Percentiles rank a stretch among this genome's conserved stretches.
phyloP scores from a whole-genome alignment of 2,797 vertebrate genomes.

The Coendou prehensilis region DNA sequence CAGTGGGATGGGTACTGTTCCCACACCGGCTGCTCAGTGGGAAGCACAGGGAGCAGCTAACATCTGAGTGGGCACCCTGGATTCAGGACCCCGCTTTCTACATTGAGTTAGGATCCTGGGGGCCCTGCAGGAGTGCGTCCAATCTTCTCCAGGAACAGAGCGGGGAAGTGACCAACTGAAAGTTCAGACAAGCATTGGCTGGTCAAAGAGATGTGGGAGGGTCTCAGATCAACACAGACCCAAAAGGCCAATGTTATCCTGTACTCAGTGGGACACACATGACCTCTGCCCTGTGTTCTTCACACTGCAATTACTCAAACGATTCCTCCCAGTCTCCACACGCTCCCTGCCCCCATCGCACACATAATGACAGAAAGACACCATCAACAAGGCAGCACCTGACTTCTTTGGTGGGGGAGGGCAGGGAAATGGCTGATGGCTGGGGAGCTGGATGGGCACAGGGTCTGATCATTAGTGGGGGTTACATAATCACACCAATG shows the following conservation, averaged over 20 bases:
- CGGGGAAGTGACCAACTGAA: background rate
- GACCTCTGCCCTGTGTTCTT: conserved; percentile 4
- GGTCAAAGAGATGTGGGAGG: background rate
- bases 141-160: background rate
- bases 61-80: background rate
- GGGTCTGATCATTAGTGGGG: conserved; percentile 42
- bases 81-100: background rate
- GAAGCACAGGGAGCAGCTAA: background rate
- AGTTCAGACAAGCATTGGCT: conserved; percentile 6
- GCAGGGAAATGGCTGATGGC: background rate
- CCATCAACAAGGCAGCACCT: conserved; percentile 41
- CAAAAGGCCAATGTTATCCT: background rate
- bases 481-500: conserved; percentile 77
- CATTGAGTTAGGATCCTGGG: background rate
- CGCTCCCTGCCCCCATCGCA: background rate
- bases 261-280: background rate
- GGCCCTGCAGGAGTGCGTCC: background rate
- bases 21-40: background rate
- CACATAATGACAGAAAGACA: conserved; percentile 67
- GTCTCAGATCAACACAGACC: background rate
- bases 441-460: background rate
- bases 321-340: background rate
- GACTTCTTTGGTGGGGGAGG: conserved; percentile 31
- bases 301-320: background rate
- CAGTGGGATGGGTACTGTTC: background rate